phyloP scores from a whole-genome alignment of 2,113 vertebrate genomes.

The Cariama cristata region DNA sequence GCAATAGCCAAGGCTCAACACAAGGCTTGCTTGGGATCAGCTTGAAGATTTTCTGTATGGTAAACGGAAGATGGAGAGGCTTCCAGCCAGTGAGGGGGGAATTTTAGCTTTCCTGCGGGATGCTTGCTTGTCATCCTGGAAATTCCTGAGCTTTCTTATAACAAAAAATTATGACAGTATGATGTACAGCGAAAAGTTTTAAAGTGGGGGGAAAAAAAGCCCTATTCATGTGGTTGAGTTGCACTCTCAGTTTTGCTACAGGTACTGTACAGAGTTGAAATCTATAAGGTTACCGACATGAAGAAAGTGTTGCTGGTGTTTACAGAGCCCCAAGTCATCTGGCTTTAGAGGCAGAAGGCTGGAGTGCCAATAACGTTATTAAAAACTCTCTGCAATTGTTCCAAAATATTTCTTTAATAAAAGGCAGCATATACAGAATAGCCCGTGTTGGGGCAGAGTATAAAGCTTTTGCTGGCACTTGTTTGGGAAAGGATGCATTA shows the following conservation, averaged over 20 bases:
- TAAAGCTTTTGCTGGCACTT: constrained; percentile 47
- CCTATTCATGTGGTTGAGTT: constrained; percentile 46
- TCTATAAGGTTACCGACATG: constrained; percentile 6
- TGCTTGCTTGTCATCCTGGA: constrained; percentile 1
- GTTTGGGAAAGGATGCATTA: constrained; percentile 21
- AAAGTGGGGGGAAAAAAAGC: neutral
- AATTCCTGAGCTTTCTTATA: constrained; percentile 44
- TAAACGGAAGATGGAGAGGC: neutral
- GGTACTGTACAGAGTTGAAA: constrained; percentile 57
- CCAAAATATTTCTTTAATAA: constrained; percentile 63
- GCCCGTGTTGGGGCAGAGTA: neutral
- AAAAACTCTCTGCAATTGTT: constrained; percentile 33
- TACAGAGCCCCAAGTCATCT: constrained; percentile 52
- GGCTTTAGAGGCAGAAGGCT: constrained; percentile 31
- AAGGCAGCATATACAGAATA: constrained; percentile 13
- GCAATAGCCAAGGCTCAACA: neutral
- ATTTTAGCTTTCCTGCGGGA: neutral
- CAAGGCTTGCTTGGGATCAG: neutral
- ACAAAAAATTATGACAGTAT: neutral
- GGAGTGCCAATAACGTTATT: constrained; percentile 40
- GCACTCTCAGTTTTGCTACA: neutral
- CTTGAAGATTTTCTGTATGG: neutral
- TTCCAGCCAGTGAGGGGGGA: neutral
- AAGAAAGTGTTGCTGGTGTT: constrained; percentile 57
- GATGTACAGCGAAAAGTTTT: constrained; percentile 10